A percentile compares a stretch with the other conserved stretches of the same genome.
Conservation (phyloP, 2,888 invertebrate species). For the Platypus cylindrus region DNA sequence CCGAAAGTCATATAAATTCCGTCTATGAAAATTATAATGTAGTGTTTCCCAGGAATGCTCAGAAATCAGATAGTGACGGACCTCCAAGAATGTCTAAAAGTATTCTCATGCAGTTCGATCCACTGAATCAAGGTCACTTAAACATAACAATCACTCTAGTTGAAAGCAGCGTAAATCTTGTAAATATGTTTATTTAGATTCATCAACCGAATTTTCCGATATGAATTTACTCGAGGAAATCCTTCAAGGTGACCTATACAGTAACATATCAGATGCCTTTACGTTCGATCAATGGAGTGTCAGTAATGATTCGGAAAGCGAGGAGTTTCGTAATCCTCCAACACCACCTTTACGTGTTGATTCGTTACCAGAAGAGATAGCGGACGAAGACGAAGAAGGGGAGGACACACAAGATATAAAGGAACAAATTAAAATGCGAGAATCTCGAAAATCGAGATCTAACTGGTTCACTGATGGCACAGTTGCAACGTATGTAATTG, state of each 20-base stretch:
- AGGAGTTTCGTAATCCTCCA: constrained; percentile 36
- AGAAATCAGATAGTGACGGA: neutral
- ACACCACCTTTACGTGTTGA: constrained; percentile 52
- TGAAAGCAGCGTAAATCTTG: neutral
- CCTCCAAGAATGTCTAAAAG: constrained; percentile 37
- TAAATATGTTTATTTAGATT: constrained; percentile 4
- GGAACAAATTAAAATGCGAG: too few species aligned
- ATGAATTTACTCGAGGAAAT: constrained; percentile 47
- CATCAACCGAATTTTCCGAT: constrained; percentile 16
- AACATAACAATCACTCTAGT: too few species aligned
- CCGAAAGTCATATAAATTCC: constrained; percentile 27
- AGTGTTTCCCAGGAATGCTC: constrained; percentile 10
- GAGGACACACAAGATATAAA: too few species aligned
- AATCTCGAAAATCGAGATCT: constrained; percentile 21
- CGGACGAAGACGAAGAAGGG: constrained; percentile 7
- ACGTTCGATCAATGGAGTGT: constrained; percentile 38
- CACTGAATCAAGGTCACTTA: constrained; percentile 29
- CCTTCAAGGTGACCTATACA: constrained; percentile 55
- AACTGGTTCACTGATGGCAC: constrained; percentile 25
- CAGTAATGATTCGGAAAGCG: constrained; percentile 37
- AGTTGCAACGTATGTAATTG: neutral
- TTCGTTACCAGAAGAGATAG: constrained; percentile 43
- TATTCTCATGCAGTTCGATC: constrained; percentile 65
- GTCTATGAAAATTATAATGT: constrained; percentile 37
- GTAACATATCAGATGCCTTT: constrained; percentile 38